Base-by-base conservation (phyloP, 1,140 invertebrate genomes). In the Orius insidiosus region DNA sequence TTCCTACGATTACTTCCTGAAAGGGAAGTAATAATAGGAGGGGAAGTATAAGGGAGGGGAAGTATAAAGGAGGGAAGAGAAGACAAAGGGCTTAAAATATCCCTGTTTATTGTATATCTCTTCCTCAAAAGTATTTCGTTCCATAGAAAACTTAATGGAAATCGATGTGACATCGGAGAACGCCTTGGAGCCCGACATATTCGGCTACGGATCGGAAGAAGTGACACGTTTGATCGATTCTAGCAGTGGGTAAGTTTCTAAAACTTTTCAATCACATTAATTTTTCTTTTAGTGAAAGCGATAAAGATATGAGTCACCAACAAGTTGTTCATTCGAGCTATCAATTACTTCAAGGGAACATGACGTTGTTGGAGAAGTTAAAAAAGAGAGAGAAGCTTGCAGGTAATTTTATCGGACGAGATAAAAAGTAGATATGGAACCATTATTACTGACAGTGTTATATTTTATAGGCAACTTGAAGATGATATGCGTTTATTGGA, bases 301-400 rank as follows among this genome's bases (percentile, higher is more conserved):
- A 13, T 15, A 37, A 13, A 37, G 11, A 15, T 15, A 37, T 13
- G 15, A 13, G 11, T 13, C 11, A 13, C 15, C 15, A 13, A 37
- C 35, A 37, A 8, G 11, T 37, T 5, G 35, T 37, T 37, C 59
- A 65, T 53, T 60, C 56, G 8, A 65, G 61, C 47, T 68, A 64
- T 48, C 59, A 63, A 48, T 56, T 70, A n/a, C 60, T 71, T 11
- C 63, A 71, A 54, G 65, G 67, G 46, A 67, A 67, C 44, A 61
- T 71, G 44, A 60, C 55, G 32, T 53, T 70, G 1, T 47, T 70
- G 10, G 65, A 64, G 35, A 58, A 63, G 47, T 48, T 72, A 19
- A 58, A 59, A 58, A 60, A 31, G 65, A 68, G 53, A 67, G 70
- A 54, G 60, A 64, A 39, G 59, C 64, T 16, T 64, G 64, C 52